Evolutionary conservation across 2,888 invertebrate species (phyloP).

Genomic region (Drosophila macrospina): DNA sequence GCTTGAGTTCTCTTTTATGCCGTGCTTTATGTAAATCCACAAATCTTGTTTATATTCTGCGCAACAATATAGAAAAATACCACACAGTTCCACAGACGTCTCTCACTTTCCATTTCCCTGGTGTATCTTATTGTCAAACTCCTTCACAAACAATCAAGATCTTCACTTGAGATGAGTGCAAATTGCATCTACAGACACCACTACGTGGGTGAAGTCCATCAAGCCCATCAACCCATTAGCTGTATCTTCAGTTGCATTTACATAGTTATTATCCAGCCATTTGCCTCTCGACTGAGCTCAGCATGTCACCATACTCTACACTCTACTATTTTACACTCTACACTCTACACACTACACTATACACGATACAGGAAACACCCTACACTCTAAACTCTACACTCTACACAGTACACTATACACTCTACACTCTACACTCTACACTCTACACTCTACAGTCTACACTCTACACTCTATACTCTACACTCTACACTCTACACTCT

Average conservation of each 20-base stretch:
- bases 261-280: slow-evolving; percentile 65
- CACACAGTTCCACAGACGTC: slow-evolving; percentile 19
- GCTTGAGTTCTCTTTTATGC: neutral
- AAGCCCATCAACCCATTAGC: slow-evolving; percentile 15
- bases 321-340: slow-evolving; percentile 2
- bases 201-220: slow-evolving; percentile 57
- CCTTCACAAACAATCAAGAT: slow-evolving; percentile 30
- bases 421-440: slow-evolving; percentile 16
- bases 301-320: slow-evolving; percentile 39
- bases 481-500: slow-evolving; percentile 25
- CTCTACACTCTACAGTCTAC: slow-evolving; percentile 28
- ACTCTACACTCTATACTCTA: slow-evolving; percentile 1
- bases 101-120: slow-evolving; percentile 58
- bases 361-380: too few relatives aligned
- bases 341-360: too few relatives aligned
- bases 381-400: slow-evolving; percentile 7
- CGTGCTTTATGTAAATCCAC: slow-evolving; percentile 17
- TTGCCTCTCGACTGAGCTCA: slow-evolving; percentile 50
- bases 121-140: slow-evolving; percentile 53
- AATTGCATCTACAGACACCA: slow-evolving; percentile 56
- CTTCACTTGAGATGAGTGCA: slow-evolving; percentile 61
- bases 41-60: slow-evolving; percentile 68
- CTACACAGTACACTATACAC: too few relatives aligned
- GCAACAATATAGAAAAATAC: slow-evolving; percentile 22
- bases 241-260: slow-evolving; percentile 38